Percentiles rank a stretch among this genome's conserved stretches.
These are phyloP conservation scores for Grapholita molesta DNA, from an alignment of 1,140 invertebrate species.

Conservation along the genomic window DNA sequence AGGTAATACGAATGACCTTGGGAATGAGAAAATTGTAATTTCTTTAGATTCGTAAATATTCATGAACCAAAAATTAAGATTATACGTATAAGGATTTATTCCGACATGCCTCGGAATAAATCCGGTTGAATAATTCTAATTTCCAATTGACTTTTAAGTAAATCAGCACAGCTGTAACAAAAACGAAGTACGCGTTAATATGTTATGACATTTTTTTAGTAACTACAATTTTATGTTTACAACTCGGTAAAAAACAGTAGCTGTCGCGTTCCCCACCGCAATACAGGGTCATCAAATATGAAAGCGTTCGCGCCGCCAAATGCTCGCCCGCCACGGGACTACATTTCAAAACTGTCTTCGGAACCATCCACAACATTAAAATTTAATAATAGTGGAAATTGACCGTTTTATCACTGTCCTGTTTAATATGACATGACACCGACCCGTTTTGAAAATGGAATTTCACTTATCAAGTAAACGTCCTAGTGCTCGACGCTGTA, in stretches of 20 bases:
- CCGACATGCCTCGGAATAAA: too few relatives aligned
- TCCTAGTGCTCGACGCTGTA: not conserved
- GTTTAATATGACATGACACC: slow-evolving; percentile 3
- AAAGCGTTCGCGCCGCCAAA: not conserved
- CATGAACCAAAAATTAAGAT: too few relatives aligned
- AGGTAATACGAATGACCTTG: too few relatives aligned
- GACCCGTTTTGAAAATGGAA: not conserved
- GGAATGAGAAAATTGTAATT: too few relatives aligned
- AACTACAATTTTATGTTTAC: not conserved
- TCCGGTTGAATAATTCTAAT: not conserved
- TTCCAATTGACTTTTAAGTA: not conserved
- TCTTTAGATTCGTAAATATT: too few relatives aligned
- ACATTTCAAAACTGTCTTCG: slow-evolving; percentile 14
- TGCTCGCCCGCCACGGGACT: not conserved
- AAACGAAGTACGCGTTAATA: too few relatives aligned
- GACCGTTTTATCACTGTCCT: slow-evolving; percentile 11
- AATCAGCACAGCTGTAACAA: not conserved
- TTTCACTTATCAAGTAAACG: not conserved
- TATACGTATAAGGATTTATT: too few relatives aligned
- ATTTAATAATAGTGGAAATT: slow-evolving; percentile 4
- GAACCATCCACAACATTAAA: slow-evolving; percentile 7
- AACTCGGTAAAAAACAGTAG: not conserved
- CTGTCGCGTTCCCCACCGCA: not conserved
- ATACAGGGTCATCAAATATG: slow-evolving; percentile 11
- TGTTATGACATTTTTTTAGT: not conserved